These are phyloP conservation scores for Eledone cirrhosa DNA, from an alignment of 2,888 invertebrate genomes.

Conservation along the genomic window DNA sequence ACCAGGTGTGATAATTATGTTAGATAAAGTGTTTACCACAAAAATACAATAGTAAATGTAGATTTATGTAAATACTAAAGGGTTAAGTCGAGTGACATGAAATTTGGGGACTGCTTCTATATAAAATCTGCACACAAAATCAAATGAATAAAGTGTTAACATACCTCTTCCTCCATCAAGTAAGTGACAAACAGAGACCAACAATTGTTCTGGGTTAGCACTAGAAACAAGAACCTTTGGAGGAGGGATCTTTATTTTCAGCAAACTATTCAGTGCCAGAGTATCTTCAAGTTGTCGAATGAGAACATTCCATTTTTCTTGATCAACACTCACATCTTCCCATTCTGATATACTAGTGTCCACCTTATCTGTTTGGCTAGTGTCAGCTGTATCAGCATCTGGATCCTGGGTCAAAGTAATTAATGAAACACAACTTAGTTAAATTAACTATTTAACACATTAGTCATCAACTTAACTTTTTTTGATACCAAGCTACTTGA, in stretches of 20 bases:
- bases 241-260: constrained; percentile 43
- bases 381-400: constrained; percentile 54
- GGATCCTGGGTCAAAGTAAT: constrained; percentile 46
- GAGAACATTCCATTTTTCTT: constrained; percentile 85
- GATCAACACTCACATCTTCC: constrained; percentile 84
- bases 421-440: background rate
- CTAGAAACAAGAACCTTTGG: constrained; percentile 32
- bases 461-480: no score
- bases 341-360: constrained; percentile 70
- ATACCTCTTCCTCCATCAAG: constrained; percentile 67
- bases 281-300: constrained; percentile 90
- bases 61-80: no score
- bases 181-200: constrained; percentile 62
- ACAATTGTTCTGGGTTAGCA: constrained; percentile 37
- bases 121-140: no score
- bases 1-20: no score
- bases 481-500: no score
- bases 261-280: constrained; percentile 71
- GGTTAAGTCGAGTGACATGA: no score
- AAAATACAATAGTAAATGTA: no score
- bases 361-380: constrained; percentile 36
- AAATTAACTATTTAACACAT: no score
- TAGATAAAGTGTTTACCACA: no score
- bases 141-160: background rate
- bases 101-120: no score